phyloP scores from a whole-genome alignment of 2,113 vertebrate species.

The Sylvicapra grimmia region DNA sequence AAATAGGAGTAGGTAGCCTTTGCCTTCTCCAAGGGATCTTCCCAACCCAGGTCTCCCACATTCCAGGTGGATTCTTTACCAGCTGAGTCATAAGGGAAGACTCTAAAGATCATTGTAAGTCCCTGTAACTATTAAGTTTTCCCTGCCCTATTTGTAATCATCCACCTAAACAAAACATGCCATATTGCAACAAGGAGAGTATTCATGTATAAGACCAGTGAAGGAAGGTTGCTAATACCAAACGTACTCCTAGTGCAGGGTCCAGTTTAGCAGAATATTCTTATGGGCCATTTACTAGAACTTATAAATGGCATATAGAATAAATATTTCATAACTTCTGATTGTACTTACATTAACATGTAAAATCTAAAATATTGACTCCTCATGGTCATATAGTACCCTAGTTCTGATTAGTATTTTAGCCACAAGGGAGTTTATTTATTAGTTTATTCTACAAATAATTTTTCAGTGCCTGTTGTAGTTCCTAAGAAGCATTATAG shows the following conservation, averaged over 20 bases:
- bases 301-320: background rate
- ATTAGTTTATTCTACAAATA: background rate
- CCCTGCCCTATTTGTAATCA: background rate
- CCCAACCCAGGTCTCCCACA: background rate
- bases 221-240: background rate
- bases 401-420: background rate
- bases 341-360: background rate
- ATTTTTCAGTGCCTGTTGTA: background rate
- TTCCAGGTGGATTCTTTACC: background rate
- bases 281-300: background rate
- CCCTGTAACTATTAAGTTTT: background rate
- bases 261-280: background rate
- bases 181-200: background rate
- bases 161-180: background rate
- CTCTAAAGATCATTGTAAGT: background rate
- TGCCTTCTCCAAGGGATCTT: background rate
- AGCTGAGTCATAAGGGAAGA: background rate
- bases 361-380: background rate
- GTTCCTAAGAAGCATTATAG: background rate
- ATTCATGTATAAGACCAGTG: background rate
- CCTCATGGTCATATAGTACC: background rate
- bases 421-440: background rate
- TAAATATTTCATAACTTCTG: background rate
- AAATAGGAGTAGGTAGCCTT: background rate
- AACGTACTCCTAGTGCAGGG: background rate